Base-by-base conservation (phyloP, 2,113 vertebrate genomes). In the Xenus cinereus region DNA sequence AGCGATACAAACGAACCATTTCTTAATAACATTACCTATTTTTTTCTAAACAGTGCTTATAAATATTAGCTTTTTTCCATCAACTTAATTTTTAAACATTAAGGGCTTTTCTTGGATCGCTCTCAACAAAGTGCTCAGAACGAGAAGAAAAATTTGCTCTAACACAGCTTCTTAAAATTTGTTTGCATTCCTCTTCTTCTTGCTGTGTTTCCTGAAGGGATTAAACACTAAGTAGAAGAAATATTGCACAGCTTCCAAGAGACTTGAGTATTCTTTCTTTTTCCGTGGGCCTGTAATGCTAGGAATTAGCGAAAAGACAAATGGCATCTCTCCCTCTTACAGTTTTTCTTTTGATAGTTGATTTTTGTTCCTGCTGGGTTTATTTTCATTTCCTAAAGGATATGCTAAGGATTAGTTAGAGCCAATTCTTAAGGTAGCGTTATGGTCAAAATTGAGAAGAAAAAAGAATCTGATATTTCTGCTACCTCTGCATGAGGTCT, bases 191-290 rank as follows among this genome's bases (percentile, higher is more conserved):
- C 48, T 89, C 53, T 81, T 93, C 22, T 41, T 93, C 79, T 72
- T 93, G 48, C 66, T 96, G 60, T 84, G 73, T 89, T 95, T 92
- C 84, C 84, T 95, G 76, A 89, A 82, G 69, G 90, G 56, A 89
- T 96, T 95, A 93, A 93, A 93, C 41, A 90, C 60, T 72, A 35
- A 90, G 76, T 72, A 74, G 63, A 81, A 93, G 84, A 95, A 94
- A 95, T 72, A 93, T 10, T 82, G 48, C 71, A 51, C 41, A 46
- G 63, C 57, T 89, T 91, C 57, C 80, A 92, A 66, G 66, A 69
- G 30, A 45, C 39, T 87, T 71, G 32, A 84, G 60, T 81, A 37
- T 71, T 93, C 30, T 74, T 87, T 82, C 45, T 89, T 89, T 48
- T 92, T 93, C 14, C 0, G 2, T 51, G 64, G 68, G 10, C 24